phyloP scores from a whole-genome alignment of 2,888 invertebrate species.

The Smittia sp. region DNA sequence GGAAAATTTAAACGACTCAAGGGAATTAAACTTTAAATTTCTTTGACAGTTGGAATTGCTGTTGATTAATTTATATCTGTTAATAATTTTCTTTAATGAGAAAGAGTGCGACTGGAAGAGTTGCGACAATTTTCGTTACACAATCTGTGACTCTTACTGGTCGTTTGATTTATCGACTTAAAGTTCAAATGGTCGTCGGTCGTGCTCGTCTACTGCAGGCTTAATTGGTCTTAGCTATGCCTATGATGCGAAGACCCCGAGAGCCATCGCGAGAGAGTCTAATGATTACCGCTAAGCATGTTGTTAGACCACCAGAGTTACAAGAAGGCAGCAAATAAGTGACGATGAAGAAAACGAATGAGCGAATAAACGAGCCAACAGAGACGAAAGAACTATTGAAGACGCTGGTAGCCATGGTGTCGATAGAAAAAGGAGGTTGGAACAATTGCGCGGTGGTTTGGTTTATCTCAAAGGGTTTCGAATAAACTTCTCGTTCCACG shows the following conservation, averaged over 20 bases:
- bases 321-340: background rate
- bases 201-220: too few relatives aligned
- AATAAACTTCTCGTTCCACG: background rate
- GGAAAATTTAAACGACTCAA: background rate
- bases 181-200: background rate
- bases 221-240: too few relatives aligned
- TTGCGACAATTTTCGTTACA: too few relatives aligned
- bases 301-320: slow-evolving; percentile 19
- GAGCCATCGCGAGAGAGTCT: slow-evolving; percentile 21
- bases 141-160: too few relatives aligned
- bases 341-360: background rate
- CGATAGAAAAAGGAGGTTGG: background rate
- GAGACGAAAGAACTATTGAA: slow-evolving; percentile 3
- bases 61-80: background rate
- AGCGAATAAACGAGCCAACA: background rate
- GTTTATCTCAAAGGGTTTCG: background rate
- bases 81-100: too few relatives aligned
- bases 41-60: background rate
- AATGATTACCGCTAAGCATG: slow-evolving; percentile 29
- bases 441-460: background rate
- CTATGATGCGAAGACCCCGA: slow-evolving; percentile 16
- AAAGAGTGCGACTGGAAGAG: too few relatives aligned
- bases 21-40: background rate
- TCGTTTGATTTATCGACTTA: too few relatives aligned
- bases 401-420: slow-evolving; percentile 10